Percentiles rank a stretch among this genome's conserved stretches.
phyloP scores from a whole-genome alignment of 2,797 vertebrate species.

The Halcyon badia region DNA sequence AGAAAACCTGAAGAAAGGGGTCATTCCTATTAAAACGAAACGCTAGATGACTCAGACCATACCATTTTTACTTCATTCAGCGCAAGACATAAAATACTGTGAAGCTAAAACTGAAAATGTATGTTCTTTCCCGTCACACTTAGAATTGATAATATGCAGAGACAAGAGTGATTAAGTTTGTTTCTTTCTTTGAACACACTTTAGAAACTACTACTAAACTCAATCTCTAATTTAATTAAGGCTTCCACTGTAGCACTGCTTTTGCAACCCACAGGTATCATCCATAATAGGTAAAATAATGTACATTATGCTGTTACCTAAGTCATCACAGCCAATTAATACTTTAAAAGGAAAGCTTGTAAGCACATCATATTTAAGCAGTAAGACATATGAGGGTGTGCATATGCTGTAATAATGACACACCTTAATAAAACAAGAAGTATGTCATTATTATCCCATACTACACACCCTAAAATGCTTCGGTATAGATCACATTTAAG shows the following conservation, averaged over 20 bases:
- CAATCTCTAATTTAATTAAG: neutral
- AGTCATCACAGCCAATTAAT: slow-evolving; percentile 17
- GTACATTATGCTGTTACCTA: slow-evolving; percentile 24
- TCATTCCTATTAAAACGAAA: neutral
- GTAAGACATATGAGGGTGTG: slow-evolving; percentile 76
- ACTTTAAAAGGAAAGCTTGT: slow-evolving; percentile 65
- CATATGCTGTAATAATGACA: slow-evolving; percentile 79
- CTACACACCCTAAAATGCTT: slow-evolving; percentile 71
- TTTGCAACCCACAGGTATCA: neutral
- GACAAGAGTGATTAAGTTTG: neutral
- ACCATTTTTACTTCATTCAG: neutral
- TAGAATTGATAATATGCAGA: neutral
- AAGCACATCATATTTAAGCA: slow-evolving; percentile 63
- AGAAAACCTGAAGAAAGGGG: neutral
- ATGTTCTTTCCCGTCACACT: neutral
- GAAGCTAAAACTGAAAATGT: neutral
- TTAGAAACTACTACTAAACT: neutral
- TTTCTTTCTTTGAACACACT: slow-evolving; percentile 11
- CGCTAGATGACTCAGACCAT: neutral
- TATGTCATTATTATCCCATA: slow-evolving; percentile 70
- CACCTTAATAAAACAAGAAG: slow-evolving; percentile 76
- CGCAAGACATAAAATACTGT: neutral
- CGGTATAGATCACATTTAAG: slow-evolving; percentile 37
- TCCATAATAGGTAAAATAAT: slow-evolving; percentile 54
- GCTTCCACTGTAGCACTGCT: neutral